These are phyloP conservation scores for Bombus affinis DNA, from an alignment of 1,140 invertebrate species.

Conservation along the genomic window DNA sequence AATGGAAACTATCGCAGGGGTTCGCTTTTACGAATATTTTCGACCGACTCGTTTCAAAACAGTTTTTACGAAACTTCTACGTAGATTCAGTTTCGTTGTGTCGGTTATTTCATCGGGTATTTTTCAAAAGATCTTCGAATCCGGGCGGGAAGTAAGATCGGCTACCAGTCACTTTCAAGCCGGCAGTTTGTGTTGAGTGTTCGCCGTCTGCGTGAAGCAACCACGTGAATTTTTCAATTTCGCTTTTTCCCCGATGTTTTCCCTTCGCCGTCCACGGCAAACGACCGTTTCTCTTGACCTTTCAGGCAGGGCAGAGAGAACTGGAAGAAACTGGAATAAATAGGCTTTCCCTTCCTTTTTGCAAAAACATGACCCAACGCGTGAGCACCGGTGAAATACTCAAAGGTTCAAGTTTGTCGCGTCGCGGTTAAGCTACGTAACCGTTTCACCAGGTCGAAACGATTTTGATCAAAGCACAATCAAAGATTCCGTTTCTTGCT, in stretches of 20 bases:
- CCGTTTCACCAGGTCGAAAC: conserved; percentile 14
- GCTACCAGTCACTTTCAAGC: not conserved
- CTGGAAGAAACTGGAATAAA: not conserved
- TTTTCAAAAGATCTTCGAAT: not conserved
- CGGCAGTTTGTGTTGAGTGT: not conserved
- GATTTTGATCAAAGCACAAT: conserved; percentile 27
- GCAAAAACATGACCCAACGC: not conserved
- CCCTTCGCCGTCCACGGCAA: not conserved
- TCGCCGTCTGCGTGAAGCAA: not conserved
- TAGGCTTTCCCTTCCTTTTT: not conserved
- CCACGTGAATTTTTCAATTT: conserved; percentile 42
- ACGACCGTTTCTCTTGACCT: not conserved
- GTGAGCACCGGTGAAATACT: not conserved
- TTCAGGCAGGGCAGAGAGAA: not conserved
- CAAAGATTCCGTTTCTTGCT: not conserved
- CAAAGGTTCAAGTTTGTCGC: not conserved
- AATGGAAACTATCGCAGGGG: no score
- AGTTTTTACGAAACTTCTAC: not conserved
- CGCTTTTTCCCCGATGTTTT: not conserved
- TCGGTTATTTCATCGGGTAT: not conserved
- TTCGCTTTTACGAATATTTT: no score
- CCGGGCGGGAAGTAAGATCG: not conserved
- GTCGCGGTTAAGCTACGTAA: conserved; percentile 9
- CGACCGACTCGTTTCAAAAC: no score
- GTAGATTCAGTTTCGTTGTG: not conserved